phyloP scores from a whole-genome alignment of 2,797 vertebrate species.

The Chrysocyon brachyurus region DNA sequence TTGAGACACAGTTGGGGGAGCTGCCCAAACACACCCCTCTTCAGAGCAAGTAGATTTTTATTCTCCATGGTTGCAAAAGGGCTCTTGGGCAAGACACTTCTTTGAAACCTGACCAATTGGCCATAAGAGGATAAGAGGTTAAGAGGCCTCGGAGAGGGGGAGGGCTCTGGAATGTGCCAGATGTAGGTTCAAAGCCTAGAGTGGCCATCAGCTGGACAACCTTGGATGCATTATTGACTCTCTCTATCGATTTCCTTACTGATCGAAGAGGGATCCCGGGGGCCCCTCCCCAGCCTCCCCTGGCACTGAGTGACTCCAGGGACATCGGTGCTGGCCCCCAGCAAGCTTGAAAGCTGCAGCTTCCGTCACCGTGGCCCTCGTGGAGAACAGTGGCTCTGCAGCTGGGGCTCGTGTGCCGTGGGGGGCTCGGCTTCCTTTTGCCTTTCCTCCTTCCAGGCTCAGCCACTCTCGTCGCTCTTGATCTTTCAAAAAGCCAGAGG shows the following conservation, averaged over 20 bases:
- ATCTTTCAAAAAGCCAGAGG: neutral
- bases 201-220: neutral
- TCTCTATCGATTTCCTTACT: slow-evolving; percentile 1
- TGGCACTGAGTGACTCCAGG: neutral
- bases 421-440: fast-evolving
- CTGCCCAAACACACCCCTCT: neutral
- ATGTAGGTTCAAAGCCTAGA: neutral
- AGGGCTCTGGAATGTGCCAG: neutral
- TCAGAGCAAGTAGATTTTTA: neutral
- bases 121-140: no score
- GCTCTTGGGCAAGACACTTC: neutral
- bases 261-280: neutral
- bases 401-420: fast-evolving
- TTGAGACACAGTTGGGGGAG: neutral
- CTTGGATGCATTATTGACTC: neutral
- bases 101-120: slow-evolving; percentile 39
- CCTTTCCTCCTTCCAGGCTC: neutral
- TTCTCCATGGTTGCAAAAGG: neutral
- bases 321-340: neutral
- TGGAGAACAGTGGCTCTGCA: fast-evolving
- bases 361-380: fast-evolving
- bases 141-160: neutral
- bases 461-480: neutral
- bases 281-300: neutral
- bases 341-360: neutral